Conservation (phyloP, 1,140 invertebrate genomes). For the Drosophila nannoptera region DNA sequence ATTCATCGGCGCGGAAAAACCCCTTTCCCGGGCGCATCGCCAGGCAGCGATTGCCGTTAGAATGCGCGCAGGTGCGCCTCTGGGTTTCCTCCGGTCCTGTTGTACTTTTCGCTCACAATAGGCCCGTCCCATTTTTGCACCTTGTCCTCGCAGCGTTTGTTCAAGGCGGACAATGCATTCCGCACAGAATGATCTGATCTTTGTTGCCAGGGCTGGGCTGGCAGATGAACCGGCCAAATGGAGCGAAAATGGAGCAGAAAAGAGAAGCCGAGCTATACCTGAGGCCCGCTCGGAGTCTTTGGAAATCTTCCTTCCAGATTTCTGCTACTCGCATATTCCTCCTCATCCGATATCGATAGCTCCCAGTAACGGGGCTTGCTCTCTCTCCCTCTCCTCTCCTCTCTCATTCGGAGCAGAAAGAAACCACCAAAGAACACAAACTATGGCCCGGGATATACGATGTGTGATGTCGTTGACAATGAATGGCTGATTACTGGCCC, state of each 20-base stretch:
- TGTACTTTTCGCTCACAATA: conserved; percentile 58
- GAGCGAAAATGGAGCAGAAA: conserved; percentile 10
- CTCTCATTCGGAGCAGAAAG: conserved; percentile 2
- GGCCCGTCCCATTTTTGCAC: conserved; percentile 75
- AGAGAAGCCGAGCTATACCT: background rate
- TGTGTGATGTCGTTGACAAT: conserved; percentile 79
- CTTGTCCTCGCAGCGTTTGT: conserved; percentile 58
- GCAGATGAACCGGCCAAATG: conserved; percentile 34
- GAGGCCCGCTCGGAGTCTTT: no score
- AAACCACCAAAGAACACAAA: conserved; percentile 68
- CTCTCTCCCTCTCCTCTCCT: background rate
- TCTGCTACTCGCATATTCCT: background rate
- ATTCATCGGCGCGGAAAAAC: conserved; percentile 67
- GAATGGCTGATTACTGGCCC: conserved; percentile 68
- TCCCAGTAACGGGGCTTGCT: no score
- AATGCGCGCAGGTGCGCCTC: conserved; percentile 59
- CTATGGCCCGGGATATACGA: conserved; percentile 68
- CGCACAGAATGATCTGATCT: conserved; percentile 10
- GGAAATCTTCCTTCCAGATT: background rate
- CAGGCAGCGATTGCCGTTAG: conserved; percentile 18
- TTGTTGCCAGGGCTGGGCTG: conserved; percentile 42
- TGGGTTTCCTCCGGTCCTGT: conserved; percentile 7
- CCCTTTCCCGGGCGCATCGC: conserved; percentile 28
- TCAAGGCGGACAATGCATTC: conserved; percentile 40
- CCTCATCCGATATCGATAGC: background rate